Evolutionary conservation across 2,113 vertebrate genomes (phyloP).

Genomic region (Euleptes europaea): DNA sequence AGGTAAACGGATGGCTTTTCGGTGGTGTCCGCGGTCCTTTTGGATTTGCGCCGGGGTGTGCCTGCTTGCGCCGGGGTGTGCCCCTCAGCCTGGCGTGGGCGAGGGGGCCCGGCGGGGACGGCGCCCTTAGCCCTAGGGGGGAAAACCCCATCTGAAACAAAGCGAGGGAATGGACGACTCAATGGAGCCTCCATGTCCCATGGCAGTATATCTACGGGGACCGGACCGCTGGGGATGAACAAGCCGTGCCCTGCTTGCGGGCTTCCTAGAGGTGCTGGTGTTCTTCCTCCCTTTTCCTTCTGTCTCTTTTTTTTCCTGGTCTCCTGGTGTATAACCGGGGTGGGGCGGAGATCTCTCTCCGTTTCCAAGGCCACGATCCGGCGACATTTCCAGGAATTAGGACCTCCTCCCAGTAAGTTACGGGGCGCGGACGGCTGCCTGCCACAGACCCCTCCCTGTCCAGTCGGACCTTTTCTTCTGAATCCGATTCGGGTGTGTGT

Average conservation of each 20-base stretch:
- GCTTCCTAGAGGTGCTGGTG: background rate
- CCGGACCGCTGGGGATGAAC: no score
- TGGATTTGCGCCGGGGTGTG: background rate
- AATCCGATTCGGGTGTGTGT: no score
- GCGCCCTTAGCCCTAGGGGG: no score
- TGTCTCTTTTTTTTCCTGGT: no score
- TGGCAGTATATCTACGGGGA: background rate
- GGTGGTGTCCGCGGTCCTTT: background rate
- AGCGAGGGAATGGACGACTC: background rate
- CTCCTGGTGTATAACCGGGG: no score
- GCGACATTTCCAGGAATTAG: no score
- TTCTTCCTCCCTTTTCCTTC: no score
- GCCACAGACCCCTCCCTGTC: background rate
- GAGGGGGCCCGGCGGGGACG: no score
- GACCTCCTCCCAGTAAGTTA: background rate
- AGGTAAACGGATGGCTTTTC: background rate
- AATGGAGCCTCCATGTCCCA: background rate
- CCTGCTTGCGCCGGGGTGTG: no score
- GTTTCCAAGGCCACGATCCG: background rate
- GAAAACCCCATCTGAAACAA: no score
- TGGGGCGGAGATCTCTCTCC: no score
- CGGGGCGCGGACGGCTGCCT: background rate
- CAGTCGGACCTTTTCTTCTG: background rate
- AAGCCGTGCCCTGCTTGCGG: background rate
- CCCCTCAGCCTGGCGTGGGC: no score